phyloP scores from a whole-genome alignment of 30 jellyfish, hydroid and myxozoan species.

The Cassiopea xamachana region DNA sequence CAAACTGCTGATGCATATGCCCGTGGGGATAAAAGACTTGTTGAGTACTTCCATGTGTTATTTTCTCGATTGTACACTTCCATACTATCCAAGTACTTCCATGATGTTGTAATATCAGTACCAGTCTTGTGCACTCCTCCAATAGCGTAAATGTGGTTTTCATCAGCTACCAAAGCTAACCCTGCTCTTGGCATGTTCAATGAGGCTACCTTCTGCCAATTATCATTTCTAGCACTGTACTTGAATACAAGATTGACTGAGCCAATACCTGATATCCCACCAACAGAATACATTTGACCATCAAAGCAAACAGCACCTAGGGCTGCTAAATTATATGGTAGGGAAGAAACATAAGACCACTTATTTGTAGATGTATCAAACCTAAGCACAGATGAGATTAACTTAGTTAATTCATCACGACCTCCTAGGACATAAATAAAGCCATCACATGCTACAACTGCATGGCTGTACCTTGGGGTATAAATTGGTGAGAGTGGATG shows the following conservation, averaged over 20 bases:
- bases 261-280: conserved; percentile 90
- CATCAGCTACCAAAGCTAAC: conserved; percentile 78
- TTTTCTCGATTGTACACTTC: conserved; percentile 79
- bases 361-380: conserved; percentile 87
- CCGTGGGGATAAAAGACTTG: conserved; percentile 73
- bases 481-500: conserved; percentile 89
- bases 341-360: conserved; percentile 87
- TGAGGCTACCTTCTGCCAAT: conserved; percentile 87
- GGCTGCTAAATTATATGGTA: conserved; percentile 90
- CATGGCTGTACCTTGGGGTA: conserved; percentile 80
- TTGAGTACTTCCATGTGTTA: conserved; percentile 71
- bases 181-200: conserved; percentile 91
- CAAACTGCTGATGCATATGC: conserved; percentile 93
- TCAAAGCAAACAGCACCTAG: conserved; percentile 90
- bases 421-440: conserved; percentile 93
- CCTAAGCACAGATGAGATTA: conserved; percentile 83
- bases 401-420: conserved; percentile 77
- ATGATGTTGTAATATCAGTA: conserved; percentile 65
- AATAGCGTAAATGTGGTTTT: conserved; percentile 76
- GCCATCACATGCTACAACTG: conserved; percentile 95
- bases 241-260: conserved; percentile 72
- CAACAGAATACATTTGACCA: conserved; percentile 87
- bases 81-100: conserved; percentile 91
- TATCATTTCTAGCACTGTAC: conserved; percentile 88
- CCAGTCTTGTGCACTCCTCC: conserved; percentile 94